Base-by-base conservation (phyloP, 2,797 vertebrate genomes). In the Mergus octosetaceus region DNA sequence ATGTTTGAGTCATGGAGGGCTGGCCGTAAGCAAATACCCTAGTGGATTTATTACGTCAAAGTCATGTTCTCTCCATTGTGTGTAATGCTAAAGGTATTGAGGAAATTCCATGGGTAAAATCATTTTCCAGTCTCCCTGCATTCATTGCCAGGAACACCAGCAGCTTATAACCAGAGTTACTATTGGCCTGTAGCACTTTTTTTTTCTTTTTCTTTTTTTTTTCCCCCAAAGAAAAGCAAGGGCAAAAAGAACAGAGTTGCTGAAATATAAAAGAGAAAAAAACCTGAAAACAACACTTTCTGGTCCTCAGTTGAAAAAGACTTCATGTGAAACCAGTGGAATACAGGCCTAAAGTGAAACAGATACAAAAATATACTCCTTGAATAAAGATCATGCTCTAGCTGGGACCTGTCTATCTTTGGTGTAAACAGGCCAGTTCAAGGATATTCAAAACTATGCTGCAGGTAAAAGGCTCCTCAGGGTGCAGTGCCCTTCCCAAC, bases 71-170 rank as follows among this genome's bases (percentile, higher is more conserved):
- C 62, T 72, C 60, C 47, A 75, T 89, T 96, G 89, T 96, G 87
- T 90, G 73, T 91, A 87, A 96, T 90, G 87, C 49, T 76, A 93
- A 95, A 94, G 36, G 91, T 27, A 97, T 94, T 95, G 66, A 96
- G 96, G 96, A 97, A 97, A 94, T 94, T 96, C 89, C 83, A 85
- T 58, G 82, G 81, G 41, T 58, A 94, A 85, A 94, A 85, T 77
- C 0, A 38, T 81, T 90, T 86, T 92, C 58, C 68, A 70, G 90
- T 86, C 86, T 95, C 69, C 45, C 24, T 61, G n/a, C 0, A 0
- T 90, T 87, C 47, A 58, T 25, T 95, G 89, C 87, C 80, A 95
- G 85, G 86, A 87, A 80, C 39, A 61, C 56, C 81, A 94, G 68
- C 73, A 76, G 53, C 68, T 94, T 45, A 92, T 76, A 91, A 92